Base-by-base conservation (phyloP, 2,113 vertebrate genomes). In the Hiodon tergisus region DNA sequence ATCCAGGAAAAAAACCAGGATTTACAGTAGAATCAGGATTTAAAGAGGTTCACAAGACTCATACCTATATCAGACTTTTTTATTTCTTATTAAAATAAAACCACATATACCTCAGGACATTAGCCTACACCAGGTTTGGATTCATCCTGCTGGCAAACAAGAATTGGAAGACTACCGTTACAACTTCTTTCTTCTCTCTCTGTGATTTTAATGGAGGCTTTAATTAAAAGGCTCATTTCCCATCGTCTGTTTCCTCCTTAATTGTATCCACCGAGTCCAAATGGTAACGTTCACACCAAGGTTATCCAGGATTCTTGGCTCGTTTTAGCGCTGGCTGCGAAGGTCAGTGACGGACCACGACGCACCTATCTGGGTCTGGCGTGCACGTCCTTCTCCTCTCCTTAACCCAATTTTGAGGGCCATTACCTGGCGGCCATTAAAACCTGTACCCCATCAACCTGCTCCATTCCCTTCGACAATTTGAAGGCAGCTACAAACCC, bases 191-290 rank as follows among this genome's bases (percentile, higher is more conserved):
- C n/a, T 4, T 51, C 3, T 65, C 78, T 76, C 83, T 80, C 77
- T 78, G 77, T 14, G 72, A 69, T 78, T 79, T 86, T 85, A 87
- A 84, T 88, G 83, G 87, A 83, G 47, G 72, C 82, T 76, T 67
- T 80, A 81, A 90, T 91, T 89, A 87, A 89, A 89, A 81, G 89
- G 63, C 81, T 89, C 87, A 89, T 91, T 90, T 88, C 81, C 84
- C 81, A 80, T 87, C 83, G 83, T 84, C 86, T 87, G 87, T 82
- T 87, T 84, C 79, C 74, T 57, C 16, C 54, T 16, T 74, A 53
- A 31, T 84, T 82, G 82, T 79, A 83, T 83, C 78, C 80, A 79
- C 76, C 67, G 78, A 77, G 79, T 87, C 84, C 85, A 85, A 82
- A 87, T 75, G 83, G 59, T 52, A n/a, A 31, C 58, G 11, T 17